Base-by-base conservation (phyloP, 23 tunicate species). In the Ascidia mentula region DNA sequence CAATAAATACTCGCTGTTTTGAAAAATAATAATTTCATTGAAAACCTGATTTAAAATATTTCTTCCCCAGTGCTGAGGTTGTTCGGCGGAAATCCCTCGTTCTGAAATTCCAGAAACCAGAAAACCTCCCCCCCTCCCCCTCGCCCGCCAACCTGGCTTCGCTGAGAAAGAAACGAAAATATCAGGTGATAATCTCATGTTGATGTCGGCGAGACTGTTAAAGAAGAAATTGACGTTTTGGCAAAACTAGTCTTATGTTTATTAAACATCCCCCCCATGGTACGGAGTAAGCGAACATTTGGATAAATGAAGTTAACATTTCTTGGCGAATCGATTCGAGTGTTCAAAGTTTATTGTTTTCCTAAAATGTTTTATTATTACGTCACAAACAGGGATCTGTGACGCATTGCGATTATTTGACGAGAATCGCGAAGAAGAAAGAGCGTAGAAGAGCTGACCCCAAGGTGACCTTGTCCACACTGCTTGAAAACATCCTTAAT, bases 361-460 rank as follows among this genome's bases (percentile, higher is more conserved):
- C 15, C 53, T 42, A 42, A 12, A 42, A 42, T 42, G 12, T 42
- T 15, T 15, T 9, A 42, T 42, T 42, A 15, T 42, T 42, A 9
- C 53, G 12, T 42, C 53, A 12, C 15, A 15, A 42, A 9, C 53
- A 42, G 86, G 84, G 91, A 33, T 87, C 91, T 24, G 85, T 74
- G 31, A 82, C 80, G 13, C 92, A 87, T 69, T 88, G 89, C 36
- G 98, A 93, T 59, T 93, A 93, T 46, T 73, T 93, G 87, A 93
- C 92, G 32, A 80, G 99, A 18, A 96, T 88, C 38, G 87, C 92
- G 37, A 86, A 95, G 82, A 95, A 95, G 86, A 90, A 90, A 31
- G 99, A 95, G 37, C 45, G 99, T 75, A 82, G 77, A 36, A 37
- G 99, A 60, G 96, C 96, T 20, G 99, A 95, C 73, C 99, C 99